Evolutionary conservation across 2,113 vertebrate genomes (phyloP), one percentile per base, ranked within the genome.

Genomic region (Machaerirhynchus nigripectus): DNA sequence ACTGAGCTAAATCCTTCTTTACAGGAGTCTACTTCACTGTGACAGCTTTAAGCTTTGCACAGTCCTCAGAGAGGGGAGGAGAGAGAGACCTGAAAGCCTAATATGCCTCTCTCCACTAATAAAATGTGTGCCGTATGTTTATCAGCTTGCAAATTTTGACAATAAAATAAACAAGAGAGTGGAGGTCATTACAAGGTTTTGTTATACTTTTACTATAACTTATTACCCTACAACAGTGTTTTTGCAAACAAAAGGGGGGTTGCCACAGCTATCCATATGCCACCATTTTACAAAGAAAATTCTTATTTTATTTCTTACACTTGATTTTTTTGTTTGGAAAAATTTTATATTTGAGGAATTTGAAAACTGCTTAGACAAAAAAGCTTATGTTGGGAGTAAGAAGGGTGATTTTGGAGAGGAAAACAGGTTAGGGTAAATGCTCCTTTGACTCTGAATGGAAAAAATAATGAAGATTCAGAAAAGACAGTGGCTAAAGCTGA

Each of bases 1-100:
- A 95, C 87, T 97, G 96, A 97, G 89, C 49, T 89, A 97, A 96
- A 92, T 96, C 64, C 70, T 96, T 96, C 65, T 93, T 96, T 91
- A 68, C 16, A 96, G 96, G 78, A 87, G 39, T 60, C 82, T 96
- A 21, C 92, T 93, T 95, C 65, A 80, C 37, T 65, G 27, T 90
- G 70, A 63, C 77, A 95, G 95, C 77, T 95, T 88, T 78, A 91
- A 96, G 73, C 88, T 97, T 89, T 96, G 75, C 87, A 81, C n/a
- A 84, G 64, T 39, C 84, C 60, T 70, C 78, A 93, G 40, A 95
- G 33, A 11, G 21, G 11, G 15, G 5, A 49, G 20, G 31, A 44
- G 40, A 40, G n/a, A 49, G n/a, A 42, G 35, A 59, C 21, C 23
- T 75, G 40, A 80, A 90, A 85, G 26, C 26, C 21, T 78, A 40